phyloP scores from a whole-genome alignment of 92 coral and sea anemone species.

The Galaxea fascicularis region DNA sequence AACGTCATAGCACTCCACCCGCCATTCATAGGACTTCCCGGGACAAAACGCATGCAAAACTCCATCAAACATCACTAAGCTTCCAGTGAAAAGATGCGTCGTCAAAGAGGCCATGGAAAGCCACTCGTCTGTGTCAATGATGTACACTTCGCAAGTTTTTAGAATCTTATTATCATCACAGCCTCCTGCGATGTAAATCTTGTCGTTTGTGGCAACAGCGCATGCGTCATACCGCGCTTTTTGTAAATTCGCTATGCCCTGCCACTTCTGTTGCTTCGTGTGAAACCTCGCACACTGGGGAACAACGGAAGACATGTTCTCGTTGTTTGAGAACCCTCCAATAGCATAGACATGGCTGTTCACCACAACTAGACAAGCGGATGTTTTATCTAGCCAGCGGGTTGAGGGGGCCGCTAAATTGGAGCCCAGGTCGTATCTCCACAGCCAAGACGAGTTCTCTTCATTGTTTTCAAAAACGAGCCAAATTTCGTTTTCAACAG shows the following conservation, averaged over 20 bases:
- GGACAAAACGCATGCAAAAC: background rate
- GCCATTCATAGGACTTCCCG: background rate
- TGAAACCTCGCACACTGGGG: background rate
- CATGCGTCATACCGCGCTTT: background rate
- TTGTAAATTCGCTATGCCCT: background rate
- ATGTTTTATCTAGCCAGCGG: background rate
- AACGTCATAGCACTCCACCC: background rate
- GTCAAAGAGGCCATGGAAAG: background rate
- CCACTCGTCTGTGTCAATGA: background rate
- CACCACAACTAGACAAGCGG: background rate
- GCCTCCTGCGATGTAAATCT: conserved; percentile 15
- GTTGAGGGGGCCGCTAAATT: background rate
- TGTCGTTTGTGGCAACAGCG: background rate
- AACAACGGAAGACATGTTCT: background rate
- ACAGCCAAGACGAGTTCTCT: background rate
- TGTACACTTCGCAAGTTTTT: conserved; percentile 1
- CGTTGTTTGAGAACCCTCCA: background rate
- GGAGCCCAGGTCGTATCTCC: background rate
- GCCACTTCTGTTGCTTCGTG: background rate
- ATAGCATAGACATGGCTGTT: background rate
- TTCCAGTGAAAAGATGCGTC: background rate
- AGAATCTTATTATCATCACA: background rate
- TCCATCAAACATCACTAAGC: background rate
- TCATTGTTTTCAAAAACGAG: background rate
- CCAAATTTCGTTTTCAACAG: background rate